These are phyloP conservation scores for Volucella bombylans DNA, from an alignment of 2,888 invertebrate genomes.

Conservation along the genomic window DNA sequence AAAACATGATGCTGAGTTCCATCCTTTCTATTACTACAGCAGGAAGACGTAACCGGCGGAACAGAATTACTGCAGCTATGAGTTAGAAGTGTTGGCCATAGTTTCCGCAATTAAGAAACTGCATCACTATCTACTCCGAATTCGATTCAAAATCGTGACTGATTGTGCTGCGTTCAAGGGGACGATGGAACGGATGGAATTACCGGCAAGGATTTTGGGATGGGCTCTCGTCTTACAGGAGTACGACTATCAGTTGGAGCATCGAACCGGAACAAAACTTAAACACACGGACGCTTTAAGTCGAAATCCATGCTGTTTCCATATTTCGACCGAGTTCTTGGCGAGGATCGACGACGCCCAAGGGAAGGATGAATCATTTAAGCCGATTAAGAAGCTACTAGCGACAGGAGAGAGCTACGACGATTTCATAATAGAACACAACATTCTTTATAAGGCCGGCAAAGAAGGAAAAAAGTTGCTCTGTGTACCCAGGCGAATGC, in stretches of 20 bases:
- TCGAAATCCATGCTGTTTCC: background rate
- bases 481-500: conserved; percentile 78
- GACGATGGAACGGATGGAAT: conserved; percentile 4
- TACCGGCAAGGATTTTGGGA: too few species aligned
- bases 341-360: background rate
- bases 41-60: conserved; percentile 8
- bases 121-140: conserved; percentile 43
- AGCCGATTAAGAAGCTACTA: background rate
- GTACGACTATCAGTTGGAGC: too few species aligned
- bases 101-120: conserved; percentile 36
- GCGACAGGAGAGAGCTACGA: background rate
- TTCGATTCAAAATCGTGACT: too few species aligned
- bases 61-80: conserved; percentile 39
- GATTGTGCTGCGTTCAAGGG: too few species aligned
- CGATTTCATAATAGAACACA: conserved; percentile 3
- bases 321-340: background rate
- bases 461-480: conserved; percentile 29
- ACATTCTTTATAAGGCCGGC: background rate
- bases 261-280: too few species aligned
- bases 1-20: background rate
- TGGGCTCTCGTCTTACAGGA: too few species aligned
- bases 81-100: conserved; percentile 47
- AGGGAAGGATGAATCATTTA: background rate
- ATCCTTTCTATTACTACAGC: conserved; percentile 13
- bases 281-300: too few species aligned